phyloP scores from a whole-genome alignment of 2,113 vertebrate species.

The Seriola rivoliana region DNA sequence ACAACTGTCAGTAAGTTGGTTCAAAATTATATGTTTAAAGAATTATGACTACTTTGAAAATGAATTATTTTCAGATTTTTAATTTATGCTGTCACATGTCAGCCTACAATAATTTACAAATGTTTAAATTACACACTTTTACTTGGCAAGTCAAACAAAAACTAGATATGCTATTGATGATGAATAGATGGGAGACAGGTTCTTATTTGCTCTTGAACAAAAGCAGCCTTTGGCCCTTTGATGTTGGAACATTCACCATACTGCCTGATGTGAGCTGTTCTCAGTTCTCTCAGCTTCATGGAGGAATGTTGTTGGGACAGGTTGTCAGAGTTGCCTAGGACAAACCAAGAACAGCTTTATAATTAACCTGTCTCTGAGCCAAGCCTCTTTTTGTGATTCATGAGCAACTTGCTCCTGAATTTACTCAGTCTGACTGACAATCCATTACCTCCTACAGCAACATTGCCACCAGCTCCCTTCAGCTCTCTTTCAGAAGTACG shows the following conservation, averaged over 20 bases:
- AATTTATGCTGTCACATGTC: not conserved
- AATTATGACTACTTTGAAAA: not conserved
- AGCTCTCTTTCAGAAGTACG: constrained; percentile 17
- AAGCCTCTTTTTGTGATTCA: constrained; percentile 75
- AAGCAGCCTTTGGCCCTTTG: constrained; percentile 55
- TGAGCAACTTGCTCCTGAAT: constrained; percentile 56
- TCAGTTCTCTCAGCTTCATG: constrained; percentile 29
- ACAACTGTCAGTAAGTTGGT: not conserved
- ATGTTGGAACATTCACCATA: constrained; percentile 42
- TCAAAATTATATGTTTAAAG: not conserved
- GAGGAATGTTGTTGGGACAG: constrained; percentile 71
- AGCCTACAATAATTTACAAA: constrained; percentile 14
- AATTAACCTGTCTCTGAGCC: constrained; percentile 79
- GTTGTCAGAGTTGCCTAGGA: constrained; percentile 59
- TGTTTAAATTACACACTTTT: not conserved
- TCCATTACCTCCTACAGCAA: constrained; percentile 40
- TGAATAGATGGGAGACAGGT: constrained; percentile 3
- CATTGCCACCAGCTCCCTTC: constrained; percentile 22
- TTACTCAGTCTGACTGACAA: constrained; percentile 50
- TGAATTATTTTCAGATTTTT: not conserved
- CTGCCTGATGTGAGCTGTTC: constrained; percentile 46
- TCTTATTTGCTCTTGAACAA: constrained; percentile 52
- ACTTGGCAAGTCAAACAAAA: constrained; percentile 21
- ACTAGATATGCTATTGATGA: not conserved
- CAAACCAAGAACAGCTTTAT: constrained; percentile 71